A percentile compares a stretch with the other conserved stretches of the same genome.
These are phyloP conservation scores for Macropodus opercularis DNA, from an alignment of 2,797 vertebrate genomes.

Conservation along the genomic window DNA sequence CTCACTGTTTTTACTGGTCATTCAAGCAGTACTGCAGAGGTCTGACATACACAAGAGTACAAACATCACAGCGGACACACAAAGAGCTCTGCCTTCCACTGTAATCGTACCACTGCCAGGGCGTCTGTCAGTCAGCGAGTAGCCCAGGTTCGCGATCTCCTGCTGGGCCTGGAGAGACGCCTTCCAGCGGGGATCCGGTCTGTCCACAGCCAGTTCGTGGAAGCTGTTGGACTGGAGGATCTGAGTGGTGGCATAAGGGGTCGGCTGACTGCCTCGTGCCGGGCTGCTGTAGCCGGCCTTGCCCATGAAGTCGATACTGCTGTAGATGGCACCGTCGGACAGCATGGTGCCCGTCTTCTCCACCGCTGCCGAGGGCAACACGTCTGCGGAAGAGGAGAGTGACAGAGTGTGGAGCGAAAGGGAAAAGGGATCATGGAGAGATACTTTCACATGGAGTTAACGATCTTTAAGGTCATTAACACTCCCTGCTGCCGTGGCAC, in stretches of 20 bases:
- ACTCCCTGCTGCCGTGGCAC: constrained; percentile 73
- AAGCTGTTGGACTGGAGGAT: constrained; percentile 98
- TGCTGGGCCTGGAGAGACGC: constrained; percentile 93
- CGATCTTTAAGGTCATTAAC: constrained; percentile 83
- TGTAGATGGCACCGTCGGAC: constrained; percentile 98
- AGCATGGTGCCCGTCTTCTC: constrained; percentile 97
- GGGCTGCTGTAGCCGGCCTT: constrained; percentile 95
- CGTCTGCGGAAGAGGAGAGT: constrained; percentile 78
- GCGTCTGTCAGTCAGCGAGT: constrained; percentile 93
- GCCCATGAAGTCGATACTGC: constrained; percentile 97
- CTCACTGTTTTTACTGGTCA: neutral
- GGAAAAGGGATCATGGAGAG: constrained; percentile 54
- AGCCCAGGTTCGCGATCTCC: constrained; percentile 92
- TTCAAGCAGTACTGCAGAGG: constrained; percentile 4
- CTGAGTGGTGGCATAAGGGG: constrained; percentile 96
- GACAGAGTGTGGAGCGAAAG: constrained; percentile 28
- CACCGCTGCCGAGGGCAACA: constrained; percentile 89
- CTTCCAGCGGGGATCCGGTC: constrained; percentile 97
- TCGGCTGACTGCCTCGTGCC: constrained; percentile 89
- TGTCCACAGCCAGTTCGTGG: constrained; percentile 94
- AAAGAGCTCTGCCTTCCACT: constrained; percentile 19
- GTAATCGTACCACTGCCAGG: constrained; percentile 88
- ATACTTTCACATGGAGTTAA: constrained; percentile 71
- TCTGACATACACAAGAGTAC: neutral
- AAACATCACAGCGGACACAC: constrained; percentile 14